Conservation (phyloP, 2,797 vertebrate species). For the Naso thynnoides region DNA sequence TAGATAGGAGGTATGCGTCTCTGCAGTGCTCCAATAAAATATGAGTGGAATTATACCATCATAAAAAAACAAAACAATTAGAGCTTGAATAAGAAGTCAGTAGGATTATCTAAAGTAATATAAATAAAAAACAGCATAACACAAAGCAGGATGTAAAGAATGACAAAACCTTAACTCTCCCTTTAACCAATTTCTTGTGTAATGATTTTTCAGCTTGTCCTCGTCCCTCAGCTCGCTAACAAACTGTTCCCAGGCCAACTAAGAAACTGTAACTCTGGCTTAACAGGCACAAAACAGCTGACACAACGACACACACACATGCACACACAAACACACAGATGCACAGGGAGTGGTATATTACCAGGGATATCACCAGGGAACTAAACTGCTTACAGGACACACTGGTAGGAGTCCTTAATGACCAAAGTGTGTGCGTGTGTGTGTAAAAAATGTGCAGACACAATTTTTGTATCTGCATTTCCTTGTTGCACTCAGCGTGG, state of each 20-base stretch:
- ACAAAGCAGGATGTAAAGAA: not conserved
- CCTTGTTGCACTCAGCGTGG: not conserved
- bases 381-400: slow-evolving; percentile 84
- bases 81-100: not conserved
- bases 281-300: slow-evolving; percentile 83
- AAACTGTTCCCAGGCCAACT: slow-evolving; percentile 76
- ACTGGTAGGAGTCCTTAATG: slow-evolving; percentile 78
- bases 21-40: not conserved
- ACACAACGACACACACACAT: slow-evolving; percentile 63
- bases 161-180: slow-evolving; percentile 16
- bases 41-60: not conserved
- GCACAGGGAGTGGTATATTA: slow-evolving; percentile 67
- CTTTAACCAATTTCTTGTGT: slow-evolving; percentile 61
- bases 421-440: slow-evolving; percentile 40
- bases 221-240: slow-evolving; percentile 67
- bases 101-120: not conserved
- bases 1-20: not conserved
- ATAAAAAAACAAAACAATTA: not conserved
- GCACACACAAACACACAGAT: slow-evolving; percentile 26
- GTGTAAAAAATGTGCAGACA: slow-evolving; percentile 12
- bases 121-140: not conserved
- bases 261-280: slow-evolving; percentile 81
- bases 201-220: slow-evolving; percentile 73
- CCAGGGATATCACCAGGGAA: slow-evolving; percentile 68
- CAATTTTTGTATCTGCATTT: slow-evolving; percentile 64